Base-by-base conservation (phyloP, 2,113 vertebrate genomes). In the Bubo scandiacus region DNA sequence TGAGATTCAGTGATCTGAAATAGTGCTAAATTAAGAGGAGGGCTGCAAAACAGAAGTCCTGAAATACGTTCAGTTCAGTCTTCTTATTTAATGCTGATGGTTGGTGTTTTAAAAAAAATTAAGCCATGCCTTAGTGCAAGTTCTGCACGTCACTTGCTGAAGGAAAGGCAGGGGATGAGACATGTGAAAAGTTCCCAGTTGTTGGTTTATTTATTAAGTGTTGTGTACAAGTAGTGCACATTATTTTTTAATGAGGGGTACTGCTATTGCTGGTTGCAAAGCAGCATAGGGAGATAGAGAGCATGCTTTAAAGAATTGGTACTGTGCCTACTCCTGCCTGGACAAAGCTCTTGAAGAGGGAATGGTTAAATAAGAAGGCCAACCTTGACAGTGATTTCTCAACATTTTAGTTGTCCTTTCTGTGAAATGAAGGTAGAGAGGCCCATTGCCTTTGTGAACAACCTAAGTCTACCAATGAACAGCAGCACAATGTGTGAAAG, bases 121-220 rank as follows among this genome's bases (percentile, higher is more conserved):
- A 71, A 74, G 25, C 67, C 27, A 18, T 92, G 36, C 52, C 36
- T 81, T 47, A 66, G 36, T n/a, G 47, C 67, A 29, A 59, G 15
- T 52, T 84, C 52, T 78, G 47, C 72, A 61, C 4, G 0, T 89
- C 59, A 25, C 57, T 92, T 66, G 16, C 61, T 1, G 2, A 38
- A 47, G 51, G 68, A 63, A 78, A 67, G 75, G 59, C 7, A 0
- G 18, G 45, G 80, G 18, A 36, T 63, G 43, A 91, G 73, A 52
- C 55, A 9, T 47, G 36, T 92, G 84, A 91, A 79, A 94, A 91
- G 45, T 68, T 52, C 72, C 57, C 52, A 20, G 86, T 68, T 86
- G 82, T 81, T 96, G 84, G 49, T 96, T 96, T 96, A 92, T 96
- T 94, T 94, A 96, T 88, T 54, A 84, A 38, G 70, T 89, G 58